Conservation (phyloP, 2,797 vertebrate genomes). For the Valencia hispanica region DNA sequence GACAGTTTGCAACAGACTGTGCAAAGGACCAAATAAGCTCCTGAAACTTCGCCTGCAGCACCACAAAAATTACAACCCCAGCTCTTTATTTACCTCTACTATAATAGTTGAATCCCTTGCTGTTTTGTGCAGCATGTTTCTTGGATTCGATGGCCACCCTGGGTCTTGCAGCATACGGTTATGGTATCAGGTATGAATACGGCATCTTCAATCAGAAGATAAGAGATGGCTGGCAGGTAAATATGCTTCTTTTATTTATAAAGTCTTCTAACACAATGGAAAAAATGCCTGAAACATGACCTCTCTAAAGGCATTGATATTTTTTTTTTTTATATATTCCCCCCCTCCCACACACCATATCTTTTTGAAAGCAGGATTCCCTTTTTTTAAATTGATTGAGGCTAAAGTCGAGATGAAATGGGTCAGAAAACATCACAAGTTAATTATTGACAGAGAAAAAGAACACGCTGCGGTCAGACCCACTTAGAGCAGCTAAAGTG, state of each 20-base stretch:
- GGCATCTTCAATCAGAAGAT: slow-evolving; percentile 99
- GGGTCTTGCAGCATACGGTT: slow-evolving; percentile 95
- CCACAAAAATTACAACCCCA: not conserved
- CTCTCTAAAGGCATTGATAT: not conserved
- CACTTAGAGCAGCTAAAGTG: not conserved
- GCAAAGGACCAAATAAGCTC: not conserved
- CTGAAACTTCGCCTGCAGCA: not conserved
- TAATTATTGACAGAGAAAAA: slow-evolving; percentile 63
- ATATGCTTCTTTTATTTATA: not conserved
- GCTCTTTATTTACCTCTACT: not conserved
- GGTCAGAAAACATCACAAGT: slow-evolving; percentile 45
- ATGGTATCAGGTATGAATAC: slow-evolving; percentile 96
- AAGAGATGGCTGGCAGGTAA: slow-evolving; percentile 94
- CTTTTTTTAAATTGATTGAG: slow-evolving; percentile 9
- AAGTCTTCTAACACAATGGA: not conserved
- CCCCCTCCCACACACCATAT: slow-evolving; percentile 2
- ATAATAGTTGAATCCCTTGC: not conserved
- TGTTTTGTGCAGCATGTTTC: slow-evolving; percentile 78
- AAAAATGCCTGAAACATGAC: not conserved
- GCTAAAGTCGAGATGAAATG: slow-evolving; percentile 39
- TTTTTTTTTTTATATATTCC: not conserved
- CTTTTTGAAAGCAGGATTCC: slow-evolving; percentile 17
- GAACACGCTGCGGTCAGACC: not conserved
- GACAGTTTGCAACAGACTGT: not conserved
- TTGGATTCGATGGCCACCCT: slow-evolving; percentile 92